A percentile compares a stretch with the other conserved stretches of the same genome.
phyloP scores from a whole-genome alignment of 2,888 invertebrate species.

The Xestia ashworthii region DNA sequence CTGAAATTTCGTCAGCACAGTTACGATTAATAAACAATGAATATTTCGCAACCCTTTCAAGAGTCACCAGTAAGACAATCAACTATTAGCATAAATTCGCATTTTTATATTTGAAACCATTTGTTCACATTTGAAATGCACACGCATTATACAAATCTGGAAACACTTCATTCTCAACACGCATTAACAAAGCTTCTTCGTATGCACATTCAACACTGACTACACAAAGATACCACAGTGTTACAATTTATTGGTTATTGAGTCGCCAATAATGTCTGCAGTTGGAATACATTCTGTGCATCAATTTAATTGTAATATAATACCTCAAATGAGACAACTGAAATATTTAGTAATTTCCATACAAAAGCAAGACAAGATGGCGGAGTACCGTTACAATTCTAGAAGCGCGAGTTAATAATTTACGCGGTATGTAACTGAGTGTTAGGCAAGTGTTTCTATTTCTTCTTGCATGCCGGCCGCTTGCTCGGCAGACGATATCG shows the following conservation, averaged over 20 bases:
- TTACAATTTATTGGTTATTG: constrained; percentile 50
- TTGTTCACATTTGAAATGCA: constrained; percentile 59
- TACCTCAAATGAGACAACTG: constrained; percentile 54
- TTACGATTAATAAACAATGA: constrained; percentile 14
- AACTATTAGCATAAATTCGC: constrained; percentile 74
- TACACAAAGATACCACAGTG: constrained; percentile 50
- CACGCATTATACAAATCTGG: constrained; percentile 43
- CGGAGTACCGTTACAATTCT: constrained; percentile 66
- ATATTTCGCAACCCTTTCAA: constrained; percentile 54
- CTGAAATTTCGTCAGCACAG: constrained; percentile 7
- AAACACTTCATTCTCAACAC: constrained; percentile 48
- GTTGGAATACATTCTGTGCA: constrained; percentile 56
- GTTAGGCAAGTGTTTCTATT: constrained; percentile 86
- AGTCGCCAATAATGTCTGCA: constrained; percentile 38
- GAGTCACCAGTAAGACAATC: constrained; percentile 69
- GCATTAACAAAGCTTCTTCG: constrained; percentile 67
- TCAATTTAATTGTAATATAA: constrained; percentile 55
- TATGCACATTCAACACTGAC: constrained; percentile 57
- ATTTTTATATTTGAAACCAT: constrained; percentile 70
- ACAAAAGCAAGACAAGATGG: constrained; percentile 72
- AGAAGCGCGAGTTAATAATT: constrained; percentile 69
- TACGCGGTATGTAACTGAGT: constrained; percentile 63
- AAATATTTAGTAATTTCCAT: constrained; percentile 62
- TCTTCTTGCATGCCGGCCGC: constrained; percentile 94
- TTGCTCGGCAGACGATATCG: constrained; percentile 96